phyloP scores from a whole-genome alignment of 2,113 vertebrate genomes.

The Orthonyx spaldingii region DNA sequence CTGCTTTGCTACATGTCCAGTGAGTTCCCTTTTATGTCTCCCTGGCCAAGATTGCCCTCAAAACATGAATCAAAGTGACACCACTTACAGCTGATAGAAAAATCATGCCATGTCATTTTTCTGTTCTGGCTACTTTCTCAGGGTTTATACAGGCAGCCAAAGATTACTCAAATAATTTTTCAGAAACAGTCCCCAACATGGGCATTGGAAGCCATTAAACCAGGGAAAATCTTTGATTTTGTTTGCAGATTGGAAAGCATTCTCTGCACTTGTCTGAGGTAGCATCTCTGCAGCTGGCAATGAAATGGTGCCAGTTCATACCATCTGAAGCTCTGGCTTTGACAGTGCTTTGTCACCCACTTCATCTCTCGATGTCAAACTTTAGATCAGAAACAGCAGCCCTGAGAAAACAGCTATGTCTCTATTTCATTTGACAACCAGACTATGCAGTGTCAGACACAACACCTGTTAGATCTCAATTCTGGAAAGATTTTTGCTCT shows the following conservation, averaged over 20 bases:
- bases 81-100: neutral
- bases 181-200: neutral
- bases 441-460: neutral
- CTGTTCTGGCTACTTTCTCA: neutral
- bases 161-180: neutral
- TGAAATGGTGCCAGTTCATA: neutral
- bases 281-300: neutral
- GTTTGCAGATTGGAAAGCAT: neutral
- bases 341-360: neutral
- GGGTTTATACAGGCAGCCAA: neutral
- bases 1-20: neutral
- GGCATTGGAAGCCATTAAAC: neutral
- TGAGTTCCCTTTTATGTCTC: neutral
- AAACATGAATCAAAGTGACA: neutral
- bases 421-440: neutral
- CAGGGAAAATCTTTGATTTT: neutral
- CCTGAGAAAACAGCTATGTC: neutral
- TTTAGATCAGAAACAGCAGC: neutral
- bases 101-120: neutral
- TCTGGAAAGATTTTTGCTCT: neutral
- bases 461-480: neutral
- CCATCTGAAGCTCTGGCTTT: neutral
- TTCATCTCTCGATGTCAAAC: neutral
- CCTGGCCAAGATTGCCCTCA: neutral
- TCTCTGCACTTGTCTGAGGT: neutral